Conservation (phyloP, 2,113 vertebrate genomes). For the Gallinago jamesoni region DNA sequence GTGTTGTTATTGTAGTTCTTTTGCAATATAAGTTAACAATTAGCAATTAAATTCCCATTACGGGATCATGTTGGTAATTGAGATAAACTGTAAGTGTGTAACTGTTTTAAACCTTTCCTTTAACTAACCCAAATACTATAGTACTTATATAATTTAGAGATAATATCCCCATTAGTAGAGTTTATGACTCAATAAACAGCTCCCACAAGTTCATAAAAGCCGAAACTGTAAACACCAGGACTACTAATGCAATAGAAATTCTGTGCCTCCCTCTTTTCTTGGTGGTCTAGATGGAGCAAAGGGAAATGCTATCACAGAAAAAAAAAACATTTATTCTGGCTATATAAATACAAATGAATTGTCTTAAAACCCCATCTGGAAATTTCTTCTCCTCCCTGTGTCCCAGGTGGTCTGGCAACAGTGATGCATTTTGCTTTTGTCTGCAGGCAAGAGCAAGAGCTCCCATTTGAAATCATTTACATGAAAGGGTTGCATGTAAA, state of each 20-base stretch:
- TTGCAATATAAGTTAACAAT: conserved; percentile 60
- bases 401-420: conserved; percentile 71
- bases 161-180: conserved; percentile 80
- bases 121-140: conserved; percentile 66
- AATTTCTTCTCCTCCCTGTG: conserved; percentile 49
- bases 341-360: conserved; percentile 75
- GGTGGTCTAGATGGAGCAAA: conserved; percentile 75
- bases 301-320: conserved; percentile 67
- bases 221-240: conserved; percentile 71
- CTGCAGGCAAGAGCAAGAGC: conserved; percentile 44
- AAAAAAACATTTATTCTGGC: conserved; percentile 68
- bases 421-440: conserved; percentile 56
- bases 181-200: conserved; percentile 81
- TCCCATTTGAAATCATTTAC: conserved; percentile 51
- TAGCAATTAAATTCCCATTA: conserved; percentile 78
- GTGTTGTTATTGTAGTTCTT: conserved; percentile 24
- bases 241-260: conserved; percentile 75
- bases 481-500: not conserved
- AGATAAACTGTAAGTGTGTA: conserved; percentile 68
- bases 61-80: conserved; percentile 71
- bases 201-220: conserved; percentile 80
- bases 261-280: conserved; percentile 68
- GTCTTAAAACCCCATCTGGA: conserved; percentile 70
- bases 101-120: conserved; percentile 72
- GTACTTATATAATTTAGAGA: conserved; percentile 77